Percentiles rank a stretch among this genome's conserved stretches.
phyloP scores from a whole-genome alignment of 2,113 vertebrate species.

The Vicugna pacos region DNA sequence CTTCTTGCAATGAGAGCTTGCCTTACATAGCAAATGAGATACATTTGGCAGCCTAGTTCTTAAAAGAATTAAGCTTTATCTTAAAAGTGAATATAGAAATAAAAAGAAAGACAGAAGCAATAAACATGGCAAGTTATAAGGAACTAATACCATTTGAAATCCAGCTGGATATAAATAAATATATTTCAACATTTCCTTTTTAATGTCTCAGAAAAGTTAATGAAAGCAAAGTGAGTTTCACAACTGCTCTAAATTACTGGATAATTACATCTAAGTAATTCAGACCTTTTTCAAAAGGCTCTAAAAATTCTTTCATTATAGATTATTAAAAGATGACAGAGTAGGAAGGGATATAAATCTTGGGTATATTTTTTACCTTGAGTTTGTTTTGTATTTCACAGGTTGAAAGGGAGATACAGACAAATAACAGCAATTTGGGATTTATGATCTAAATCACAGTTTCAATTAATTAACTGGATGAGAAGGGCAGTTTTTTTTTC shows the following conservation, averaged over 20 bases:
- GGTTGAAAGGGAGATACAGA: not conserved
- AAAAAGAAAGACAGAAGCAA: slow-evolving; percentile 35
- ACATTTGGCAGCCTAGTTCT: not conserved
- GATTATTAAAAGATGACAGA: slow-evolving; percentile 45
- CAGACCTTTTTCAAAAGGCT: slow-evolving; percentile 47
- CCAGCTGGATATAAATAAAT: slow-evolving; percentile 33
- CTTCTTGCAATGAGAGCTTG: not conserved
- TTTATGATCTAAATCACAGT: not conserved
- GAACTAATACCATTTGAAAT: not conserved
- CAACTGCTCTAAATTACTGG: slow-evolving; percentile 60
- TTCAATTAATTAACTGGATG: slow-evolving; percentile 25
- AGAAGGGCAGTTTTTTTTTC: not conserved
- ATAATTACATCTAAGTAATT: slow-evolving; percentile 57
- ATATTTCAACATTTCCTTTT: not conserved
- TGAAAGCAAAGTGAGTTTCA: slow-evolving; percentile 60
- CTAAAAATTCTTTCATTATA: slow-evolving; percentile 40
- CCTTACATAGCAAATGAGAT: slow-evolving; percentile 14
- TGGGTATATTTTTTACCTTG: not conserved
- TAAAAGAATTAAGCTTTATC: slow-evolving; percentile 28
- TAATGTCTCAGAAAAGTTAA: slow-evolving; percentile 19
- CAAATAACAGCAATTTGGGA: slow-evolving; percentile 14
- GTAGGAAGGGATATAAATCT: not conserved
- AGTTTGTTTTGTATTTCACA: slow-evolving; percentile 44
- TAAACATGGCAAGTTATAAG: slow-evolving; percentile 1
- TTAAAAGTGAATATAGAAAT: slow-evolving; percentile 47